Conservation (phyloP, 1,140 invertebrate genomes). For the Drosophila bipectinata region DNA sequence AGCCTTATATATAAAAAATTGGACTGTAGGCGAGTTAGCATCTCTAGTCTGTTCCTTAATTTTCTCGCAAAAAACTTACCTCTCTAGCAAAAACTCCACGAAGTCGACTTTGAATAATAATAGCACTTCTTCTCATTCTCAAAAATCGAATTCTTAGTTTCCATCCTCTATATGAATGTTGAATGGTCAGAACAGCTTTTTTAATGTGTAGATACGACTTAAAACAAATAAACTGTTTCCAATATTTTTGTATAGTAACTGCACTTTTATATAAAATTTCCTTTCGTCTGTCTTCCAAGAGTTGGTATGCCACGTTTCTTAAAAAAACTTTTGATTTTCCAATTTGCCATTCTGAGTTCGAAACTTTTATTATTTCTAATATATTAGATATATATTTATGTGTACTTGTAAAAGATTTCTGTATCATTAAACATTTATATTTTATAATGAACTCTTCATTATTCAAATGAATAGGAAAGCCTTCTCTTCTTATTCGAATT, state of each 20-base stretch:
- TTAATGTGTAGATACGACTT: conserved; percentile 83
- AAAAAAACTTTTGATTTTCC: conserved; percentile 96
- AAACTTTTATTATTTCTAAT: conserved; percentile 87
- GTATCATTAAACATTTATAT: conserved; percentile 73
- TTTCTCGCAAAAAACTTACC: conserved; percentile 78
- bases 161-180: conserved; percentile 95
- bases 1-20: too few relatives aligned
- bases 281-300: conserved; percentile 92
- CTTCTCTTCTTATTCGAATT: conserved; percentile 96
- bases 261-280: conserved; percentile 89
- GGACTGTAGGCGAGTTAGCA: too few relatives aligned
- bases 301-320: conserved; percentile 92
- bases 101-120: conserved; percentile 95
- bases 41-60: background rate
- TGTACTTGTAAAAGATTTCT: conserved; percentile 41
- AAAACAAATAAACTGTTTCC: conserved; percentile 87
- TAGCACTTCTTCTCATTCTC: conserved; percentile 91
- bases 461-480: conserved; percentile 94
- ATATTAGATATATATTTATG: conserved; percentile 76
- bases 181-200: conserved; percentile 90
- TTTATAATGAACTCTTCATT: conserved; percentile 91
- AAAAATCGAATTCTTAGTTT: conserved; percentile 93
- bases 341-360: conserved; percentile 93
- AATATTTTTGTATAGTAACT: conserved; percentile 91
- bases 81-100: conserved; percentile 95